Percentiles rank a stretch among this genome's conserved stretches.
Conservation (phyloP, 2,888 invertebrate genomes). For the Conus canariensis region DNA sequence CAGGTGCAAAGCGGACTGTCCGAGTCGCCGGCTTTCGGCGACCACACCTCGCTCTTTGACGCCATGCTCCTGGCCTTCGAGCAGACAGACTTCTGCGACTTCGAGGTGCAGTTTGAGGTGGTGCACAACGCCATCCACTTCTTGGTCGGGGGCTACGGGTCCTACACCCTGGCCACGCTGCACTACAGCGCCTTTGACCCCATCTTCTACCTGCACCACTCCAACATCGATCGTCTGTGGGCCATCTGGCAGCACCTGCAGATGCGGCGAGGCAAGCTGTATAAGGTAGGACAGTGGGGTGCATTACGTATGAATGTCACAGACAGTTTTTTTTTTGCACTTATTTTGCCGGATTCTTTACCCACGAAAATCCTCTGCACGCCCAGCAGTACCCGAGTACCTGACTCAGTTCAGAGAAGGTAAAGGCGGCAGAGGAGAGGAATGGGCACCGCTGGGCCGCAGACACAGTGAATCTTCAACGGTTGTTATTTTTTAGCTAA, state of each 20-base stretch:
- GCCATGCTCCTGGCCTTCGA: constrained; percentile 53
- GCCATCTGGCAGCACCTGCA: constrained; percentile 56
- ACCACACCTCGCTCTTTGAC: constrained; percentile 53
- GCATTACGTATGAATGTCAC: too few relatives aligned
- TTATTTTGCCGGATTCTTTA: too few relatives aligned
- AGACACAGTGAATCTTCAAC: too few relatives aligned
- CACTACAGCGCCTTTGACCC: constrained; percentile 56
- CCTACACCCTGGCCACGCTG: constrained; percentile 52
- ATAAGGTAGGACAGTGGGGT: constrained; percentile 25
- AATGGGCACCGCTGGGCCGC: too few relatives aligned
- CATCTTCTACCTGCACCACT: constrained; percentile 55
- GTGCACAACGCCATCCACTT: constrained; percentile 54
- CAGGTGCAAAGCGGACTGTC: constrained; percentile 36
- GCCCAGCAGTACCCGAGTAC: too few relatives aligned
- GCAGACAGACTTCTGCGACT: constrained; percentile 56
- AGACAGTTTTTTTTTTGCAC: too few relatives aligned
- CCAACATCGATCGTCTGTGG: constrained; percentile 55
- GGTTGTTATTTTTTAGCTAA: too few relatives aligned
- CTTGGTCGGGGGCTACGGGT: constrained; percentile 51
- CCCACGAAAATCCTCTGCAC: too few relatives aligned
- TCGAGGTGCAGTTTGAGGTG: constrained; percentile 57
- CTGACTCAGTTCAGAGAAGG: too few relatives aligned
- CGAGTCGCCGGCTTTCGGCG: constrained; percentile 46
- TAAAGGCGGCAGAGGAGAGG: too few relatives aligned
- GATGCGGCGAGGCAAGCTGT: constrained; percentile 46